Evolutionary conservation across 2,888 invertebrate genomes (phyloP), one percentile per base, ranked within the genome.

Genomic region (Nycteola revayana): DNA sequence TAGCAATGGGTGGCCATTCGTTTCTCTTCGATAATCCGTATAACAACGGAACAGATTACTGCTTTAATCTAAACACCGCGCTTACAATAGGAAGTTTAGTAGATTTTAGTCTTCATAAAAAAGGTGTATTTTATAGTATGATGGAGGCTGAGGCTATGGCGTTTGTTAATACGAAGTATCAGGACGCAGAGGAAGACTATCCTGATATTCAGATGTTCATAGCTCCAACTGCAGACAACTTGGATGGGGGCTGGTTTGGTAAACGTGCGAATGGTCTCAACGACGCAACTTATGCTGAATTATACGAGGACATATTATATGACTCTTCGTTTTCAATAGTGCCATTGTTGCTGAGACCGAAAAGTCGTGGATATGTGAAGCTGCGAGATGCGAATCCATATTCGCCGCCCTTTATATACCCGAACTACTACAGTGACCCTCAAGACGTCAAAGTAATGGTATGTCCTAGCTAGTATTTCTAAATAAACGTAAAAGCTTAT

Each of bases 151-250:
- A 96, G 76, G 94, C 92, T 0, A 92, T 95, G 92, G 95, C 92
- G 0, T 96, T 94, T 57, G 83, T 94, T 1, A 94, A 93, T 46
- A 94, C 95, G 0, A 93, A 92, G 75, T 94, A 92, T 53, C 92
- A 92, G 46, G 90, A 93, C 52, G 80, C 90, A 0, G 61, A 66
- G 0, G 90, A 90, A 25, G 95, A 95, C 64, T 93, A 93, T 87
- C 96, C 96, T 0, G 96, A 96, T 64, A 88, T 96, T 25, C 95
- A 96, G 64, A 68, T 94, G 24, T 94, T 95, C 62, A 87, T 96
- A 66, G 91, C 93, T 11, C 91, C 95, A 3, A 93, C 93, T 30
- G 92, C 93, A 6, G 95, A 95, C 55, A 93, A 93, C 48, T 90
- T 94, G 39, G 95, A 96, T 59, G 96, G 95, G 1, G 95, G 95